Evolutionary conservation across 2,888 invertebrate genomes (phyloP).

Genomic region (Onthophagus sagittarius): DNA sequence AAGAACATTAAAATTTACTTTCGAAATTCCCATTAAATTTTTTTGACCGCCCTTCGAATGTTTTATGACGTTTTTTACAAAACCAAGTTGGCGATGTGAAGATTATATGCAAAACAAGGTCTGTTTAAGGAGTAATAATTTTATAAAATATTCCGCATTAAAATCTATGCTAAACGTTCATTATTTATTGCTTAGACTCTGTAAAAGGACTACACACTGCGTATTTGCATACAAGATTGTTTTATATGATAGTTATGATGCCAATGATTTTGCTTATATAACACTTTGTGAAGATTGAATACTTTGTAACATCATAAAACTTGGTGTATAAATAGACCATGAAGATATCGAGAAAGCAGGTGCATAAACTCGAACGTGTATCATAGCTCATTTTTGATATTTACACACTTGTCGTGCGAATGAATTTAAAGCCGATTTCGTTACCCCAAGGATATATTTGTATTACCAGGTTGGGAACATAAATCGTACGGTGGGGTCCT

Average conservation of each 20-base stretch:
- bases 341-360: neutral
- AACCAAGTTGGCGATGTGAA: neutral
- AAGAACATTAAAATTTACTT: neutral
- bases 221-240: neutral
- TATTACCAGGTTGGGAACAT: conserved; percentile 1
- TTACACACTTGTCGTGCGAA: neutral
- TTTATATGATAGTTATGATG: neutral
- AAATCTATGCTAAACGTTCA: neutral
- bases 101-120: neutral
- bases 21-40: neutral
- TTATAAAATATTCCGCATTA: neutral
- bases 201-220: neutral
- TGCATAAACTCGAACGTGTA: neutral
- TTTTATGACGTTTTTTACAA: neutral
- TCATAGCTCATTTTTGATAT: neutral
- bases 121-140: neutral
- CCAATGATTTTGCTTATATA: neutral
- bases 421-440: neutral
- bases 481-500: neutral
- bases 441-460: conserved; percentile 1
- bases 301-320: neutral
- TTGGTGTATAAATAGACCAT: neutral
- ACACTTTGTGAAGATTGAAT: neutral
- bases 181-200: neutral
- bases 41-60: neutral